phyloP scores from a whole-genome alignment of 2,113 vertebrate genomes.

The Myotis yumanensis region DNA sequence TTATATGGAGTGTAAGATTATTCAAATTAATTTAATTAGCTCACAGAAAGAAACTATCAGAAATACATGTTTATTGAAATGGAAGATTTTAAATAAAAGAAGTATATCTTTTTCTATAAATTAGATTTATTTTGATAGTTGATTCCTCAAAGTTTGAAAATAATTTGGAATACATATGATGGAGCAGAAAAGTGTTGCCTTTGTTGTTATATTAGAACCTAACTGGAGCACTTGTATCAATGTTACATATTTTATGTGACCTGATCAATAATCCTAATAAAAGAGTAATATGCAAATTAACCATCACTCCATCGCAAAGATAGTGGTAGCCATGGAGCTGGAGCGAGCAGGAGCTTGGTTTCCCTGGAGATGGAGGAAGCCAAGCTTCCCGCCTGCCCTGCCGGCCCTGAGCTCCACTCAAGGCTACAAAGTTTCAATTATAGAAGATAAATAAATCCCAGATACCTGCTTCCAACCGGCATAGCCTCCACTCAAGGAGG shows the following conservation, averaged over 20 bases:
- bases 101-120: neutral
- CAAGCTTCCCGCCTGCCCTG: too few species aligned
- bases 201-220: neutral
- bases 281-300: too few species aligned
- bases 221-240: neutral
- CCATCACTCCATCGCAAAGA: too few species aligned
- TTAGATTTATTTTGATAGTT: neutral
- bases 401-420: too few species aligned
- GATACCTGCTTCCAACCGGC: too few species aligned
- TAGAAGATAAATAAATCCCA: too few species aligned
- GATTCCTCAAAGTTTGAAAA: neutral
- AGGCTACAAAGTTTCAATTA: too few species aligned
- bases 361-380: too few species aligned
- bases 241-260: neutral
- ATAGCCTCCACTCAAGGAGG: too few species aligned
- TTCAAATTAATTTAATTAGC: neutral
- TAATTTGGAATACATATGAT: neutral
- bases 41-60: neutral
- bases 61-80: neutral
- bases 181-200: neutral
- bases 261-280: neutral
- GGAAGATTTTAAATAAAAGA: neutral
- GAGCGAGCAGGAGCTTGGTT: too few species aligned
- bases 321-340: too few species aligned
- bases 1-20: neutral